Base-by-base conservation (phyloP, 2,888 invertebrate species). In the Drosophila diplacantha region DNA sequence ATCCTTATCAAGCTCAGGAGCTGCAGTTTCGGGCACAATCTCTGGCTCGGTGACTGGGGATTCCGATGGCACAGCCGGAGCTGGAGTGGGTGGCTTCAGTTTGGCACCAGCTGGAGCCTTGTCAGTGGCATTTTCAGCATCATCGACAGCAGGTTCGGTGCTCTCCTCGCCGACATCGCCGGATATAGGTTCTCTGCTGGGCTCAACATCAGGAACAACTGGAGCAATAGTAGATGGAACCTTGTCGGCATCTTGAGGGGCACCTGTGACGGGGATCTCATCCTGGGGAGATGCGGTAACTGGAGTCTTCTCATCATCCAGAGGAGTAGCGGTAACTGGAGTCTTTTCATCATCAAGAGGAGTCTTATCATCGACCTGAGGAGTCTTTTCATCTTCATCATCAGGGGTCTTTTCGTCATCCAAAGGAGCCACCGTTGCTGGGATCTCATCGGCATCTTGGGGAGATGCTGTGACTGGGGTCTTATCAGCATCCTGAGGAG, bases 141-240 rank as follows among this genome's bases (percentile, higher is more conserved):
- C 61, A 26, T 37, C 44, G 32, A 31, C 46, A 46, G 46, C 52
- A 47, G 75, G 59, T n/a, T 73, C 81, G n/a, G 76, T 81, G 37
- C 68, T 63, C 39, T 78, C 64, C 14, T 78, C 75, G 26, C 73
- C 69, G 29, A 71, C 78, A 51, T 75, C 73, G 43, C 76, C 74
- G 11, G 66, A 14, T 11, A 22, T 37, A 34, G 61, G 14, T 37
- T 64, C 62, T 52, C 59, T 71, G 49, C 47, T 63, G 69, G 63
- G 43, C 54, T n/a, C 67, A 50, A 62, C 63, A 37, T 62, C 76
- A 59, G 51, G 35, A 64, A 55, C 68, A 69, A 44, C 49, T 63
- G 81, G 73, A 70, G 69, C 49, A 60, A 62, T 58, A 39, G 73
- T 62, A 57, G 50, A 51, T 29, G 60, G 32, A 41, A 29, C 63